Conservation (phyloP, 1,140 invertebrate species). For the Leptinotarsa undecemlineata region DNA sequence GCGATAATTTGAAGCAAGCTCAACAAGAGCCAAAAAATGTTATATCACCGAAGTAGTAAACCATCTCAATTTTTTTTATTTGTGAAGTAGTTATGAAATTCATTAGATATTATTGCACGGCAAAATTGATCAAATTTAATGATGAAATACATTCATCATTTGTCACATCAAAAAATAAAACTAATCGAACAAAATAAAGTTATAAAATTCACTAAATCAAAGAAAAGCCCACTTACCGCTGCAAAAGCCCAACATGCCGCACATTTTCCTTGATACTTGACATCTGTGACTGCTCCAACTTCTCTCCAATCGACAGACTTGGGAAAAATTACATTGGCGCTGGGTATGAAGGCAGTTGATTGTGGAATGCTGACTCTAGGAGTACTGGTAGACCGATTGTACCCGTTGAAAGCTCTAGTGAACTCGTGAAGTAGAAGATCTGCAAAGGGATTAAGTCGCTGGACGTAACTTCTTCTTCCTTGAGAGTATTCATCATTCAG, state of each 20-base stretch:
- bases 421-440: constrained; percentile 87
- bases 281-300: constrained; percentile 47
- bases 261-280: constrained; percentile 51
- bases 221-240: constrained; percentile 49
- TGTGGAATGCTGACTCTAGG: constrained; percentile 26
- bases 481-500: constrained; percentile 75
- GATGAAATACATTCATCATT: no score
- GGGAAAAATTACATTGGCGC: constrained; percentile 47
- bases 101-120: no score
- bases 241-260: constrained; percentile 64
- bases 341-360: constrained; percentile 43
- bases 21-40: no score
- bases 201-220: no score
- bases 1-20: no score
- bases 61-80: no score
- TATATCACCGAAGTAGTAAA: no score
- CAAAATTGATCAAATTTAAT: no score
- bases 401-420: constrained; percentile 76
- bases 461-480: constrained; percentile 66
- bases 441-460: constrained; percentile 74
- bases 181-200: no score
- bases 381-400: constrained; percentile 63
- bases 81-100: no score
- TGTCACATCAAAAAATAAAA: no score
- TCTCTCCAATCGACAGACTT: constrained; percentile 49